phyloP scores from a whole-genome alignment of 1,140 invertebrate genomes.

The Lethocerus indicus region DNA sequence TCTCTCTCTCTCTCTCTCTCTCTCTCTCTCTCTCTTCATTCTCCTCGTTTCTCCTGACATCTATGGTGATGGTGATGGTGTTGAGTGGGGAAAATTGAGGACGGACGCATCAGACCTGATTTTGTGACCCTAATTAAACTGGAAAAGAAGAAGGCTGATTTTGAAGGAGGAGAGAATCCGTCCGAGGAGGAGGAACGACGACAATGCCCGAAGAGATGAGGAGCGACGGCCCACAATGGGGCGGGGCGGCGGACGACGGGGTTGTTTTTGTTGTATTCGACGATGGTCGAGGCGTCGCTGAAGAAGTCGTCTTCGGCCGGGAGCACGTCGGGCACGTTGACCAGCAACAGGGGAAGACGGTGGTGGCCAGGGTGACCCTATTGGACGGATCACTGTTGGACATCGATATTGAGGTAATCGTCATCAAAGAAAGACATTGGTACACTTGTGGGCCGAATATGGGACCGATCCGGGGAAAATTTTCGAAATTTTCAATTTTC shows the following conservation, averaged over 20 bases:
- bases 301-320: no score
- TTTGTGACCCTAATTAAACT: not conserved
- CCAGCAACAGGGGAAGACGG: constrained; percentile 1
- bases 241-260: no score
- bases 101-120: not conserved
- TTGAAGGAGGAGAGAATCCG: not conserved
- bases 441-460: no score
- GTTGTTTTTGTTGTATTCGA: no score
- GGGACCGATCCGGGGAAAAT: no score
- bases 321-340: no score
- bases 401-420: not conserved
- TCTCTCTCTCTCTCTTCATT: not conserved
- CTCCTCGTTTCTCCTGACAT: not conserved
- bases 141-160: not conserved
- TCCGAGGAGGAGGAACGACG: not conserved
- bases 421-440: no score
- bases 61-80: not conserved
- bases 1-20: not conserved
- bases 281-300: no score
- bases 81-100: not conserved
- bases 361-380: not conserved
- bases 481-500: no score
- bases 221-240: not conserved
- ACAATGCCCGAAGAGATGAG: not conserved
- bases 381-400: constrained; percentile 1